Evolutionary conservation across 2,888 invertebrate species (phyloP), one percentile per base, ranked within the genome.

Genomic region (Cataglyphis cursor): DNA sequence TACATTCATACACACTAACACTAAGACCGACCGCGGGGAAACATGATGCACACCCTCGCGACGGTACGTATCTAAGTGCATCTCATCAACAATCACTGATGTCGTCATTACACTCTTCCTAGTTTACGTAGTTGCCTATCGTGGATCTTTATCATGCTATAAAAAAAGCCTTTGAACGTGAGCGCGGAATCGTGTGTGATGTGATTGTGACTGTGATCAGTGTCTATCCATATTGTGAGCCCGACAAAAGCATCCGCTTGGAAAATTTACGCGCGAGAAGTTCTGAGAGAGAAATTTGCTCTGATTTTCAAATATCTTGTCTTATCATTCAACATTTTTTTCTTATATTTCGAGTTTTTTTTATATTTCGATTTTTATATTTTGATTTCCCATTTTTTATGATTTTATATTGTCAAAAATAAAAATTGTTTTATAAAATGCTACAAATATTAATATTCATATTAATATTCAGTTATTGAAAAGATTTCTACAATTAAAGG

Each of bases 41-140:
- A 90, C 90, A 93, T 87, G 88, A 94, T 94, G 94, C 90, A 91
- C 90, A 90, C 90, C 91, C 91, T 92, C 90, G 91, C 88, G 89
- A 94, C 92, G 94, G 94, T 94, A 94, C 90, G 94, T 94, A 94
- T 93, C 74, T 83, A 41, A 83, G 85, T 83, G 87, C 80, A 82
- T 64, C 80, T 82, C 87, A 35, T 85, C 85, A 73, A 81, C 81
- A 21, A 21, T 83, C 78, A 70, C 62, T 70, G 57, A 31, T 64
- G 68, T 81, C 80, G 62, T 78, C 78, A 21, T 70, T 48, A 28
- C 51, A 70, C 41, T 24, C 35, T 4, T n/a, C 51, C 51, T 31
- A 24, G 1, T 68, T 5, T 12, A n/a, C 48, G 3, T 28, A 28
- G 12, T 65, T 24, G 18, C 24, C 10, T 65, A 31, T 35, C 41